A percentile compares a stretch with the other conserved stretches of the same genome.
Conservation (phyloP, 1,140 invertebrate species). For the Neomicropteryx cornuta region DNA sequence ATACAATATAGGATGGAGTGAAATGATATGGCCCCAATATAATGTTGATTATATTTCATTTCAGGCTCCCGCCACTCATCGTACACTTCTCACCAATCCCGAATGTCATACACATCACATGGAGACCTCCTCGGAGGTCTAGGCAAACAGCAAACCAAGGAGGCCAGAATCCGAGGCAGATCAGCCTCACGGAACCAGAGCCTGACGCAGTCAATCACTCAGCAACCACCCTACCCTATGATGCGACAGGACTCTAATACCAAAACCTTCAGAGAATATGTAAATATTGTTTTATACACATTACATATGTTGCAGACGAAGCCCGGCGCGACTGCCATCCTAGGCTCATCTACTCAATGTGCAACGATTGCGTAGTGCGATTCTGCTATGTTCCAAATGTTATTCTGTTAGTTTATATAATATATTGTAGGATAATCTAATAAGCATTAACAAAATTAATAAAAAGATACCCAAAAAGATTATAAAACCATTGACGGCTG, state of each 20-base stretch:
- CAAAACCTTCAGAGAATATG: constrained; percentile 59
- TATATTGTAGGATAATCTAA: too few relatives aligned
- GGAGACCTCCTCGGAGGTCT: constrained; percentile 73
- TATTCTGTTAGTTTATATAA: too few relatives aligned
- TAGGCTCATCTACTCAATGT: too few relatives aligned
- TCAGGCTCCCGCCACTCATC: constrained; percentile 79
- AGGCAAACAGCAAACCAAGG: constrained; percentile 67
- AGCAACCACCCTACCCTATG: constrained; percentile 46
- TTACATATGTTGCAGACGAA: background rate
- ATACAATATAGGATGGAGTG: too few relatives aligned
- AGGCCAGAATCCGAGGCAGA: constrained; percentile 65
- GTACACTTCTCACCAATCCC: constrained; percentile 86
- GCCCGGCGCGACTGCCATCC: too few relatives aligned
- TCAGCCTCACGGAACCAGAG: constrained; percentile 57
- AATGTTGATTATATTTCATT: too few relatives aligned
- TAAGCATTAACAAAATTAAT: too few relatives aligned
- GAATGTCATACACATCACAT: constrained; percentile 87
- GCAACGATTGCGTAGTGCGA: too few relatives aligned
- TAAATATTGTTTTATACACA: constrained; percentile 33
- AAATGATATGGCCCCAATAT: too few relatives aligned
- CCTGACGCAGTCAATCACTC: constrained; percentile 40
- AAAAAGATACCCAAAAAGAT: too few relatives aligned
- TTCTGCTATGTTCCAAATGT: too few relatives aligned
- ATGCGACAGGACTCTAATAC: constrained; percentile 52
- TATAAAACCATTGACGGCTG: too few relatives aligned